A percentile compares a stretch with the other conserved stretches of the same genome.
Evolutionary conservation across 64 coral and sea anemone species (phyloP).

Genomic region (Trachythela sp.): DNA sequence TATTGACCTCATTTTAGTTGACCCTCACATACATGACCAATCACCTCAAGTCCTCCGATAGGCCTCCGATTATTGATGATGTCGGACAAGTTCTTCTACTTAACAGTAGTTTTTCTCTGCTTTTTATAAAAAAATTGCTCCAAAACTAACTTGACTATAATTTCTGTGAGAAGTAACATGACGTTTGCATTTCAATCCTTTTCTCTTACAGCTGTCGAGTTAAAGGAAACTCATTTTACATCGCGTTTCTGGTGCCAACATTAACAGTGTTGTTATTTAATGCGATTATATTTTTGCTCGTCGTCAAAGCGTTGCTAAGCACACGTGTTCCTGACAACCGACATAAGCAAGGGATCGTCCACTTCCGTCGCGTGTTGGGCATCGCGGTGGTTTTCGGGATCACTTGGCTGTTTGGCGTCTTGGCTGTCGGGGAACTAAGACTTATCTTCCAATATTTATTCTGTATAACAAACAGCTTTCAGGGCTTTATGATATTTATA

Average conservation of each 20-base stretch:
- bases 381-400: conserved; percentile 78
- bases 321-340: conserved; percentile 67
- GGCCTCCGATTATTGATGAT: no score
- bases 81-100: no score
- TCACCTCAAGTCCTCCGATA: no score
- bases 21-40: no score
- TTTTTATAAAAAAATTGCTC: no score
- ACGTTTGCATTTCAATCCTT: not conserved
- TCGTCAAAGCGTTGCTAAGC: conserved; percentile 41
- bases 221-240: conserved; percentile 61
- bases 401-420: conserved; percentile 81
- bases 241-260: conserved; percentile 74
- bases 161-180: no score
- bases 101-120: no score
- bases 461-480: conserved; percentile 81
- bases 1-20: no score
- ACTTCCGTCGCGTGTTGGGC: conserved; percentile 63
- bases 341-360: conserved; percentile 44
- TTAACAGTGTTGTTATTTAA: conserved; percentile 71
- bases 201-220: conserved; percentile 67
- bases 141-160: no score
- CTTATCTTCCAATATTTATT: conserved; percentile 82
- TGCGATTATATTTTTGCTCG: conserved; percentile 51
- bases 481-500: conserved; percentile 80
- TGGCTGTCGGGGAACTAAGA: conserved; percentile 60